Base-by-base conservation (phyloP, 2,888 invertebrate genomes). In the Protodeltote pygarga region DNA sequence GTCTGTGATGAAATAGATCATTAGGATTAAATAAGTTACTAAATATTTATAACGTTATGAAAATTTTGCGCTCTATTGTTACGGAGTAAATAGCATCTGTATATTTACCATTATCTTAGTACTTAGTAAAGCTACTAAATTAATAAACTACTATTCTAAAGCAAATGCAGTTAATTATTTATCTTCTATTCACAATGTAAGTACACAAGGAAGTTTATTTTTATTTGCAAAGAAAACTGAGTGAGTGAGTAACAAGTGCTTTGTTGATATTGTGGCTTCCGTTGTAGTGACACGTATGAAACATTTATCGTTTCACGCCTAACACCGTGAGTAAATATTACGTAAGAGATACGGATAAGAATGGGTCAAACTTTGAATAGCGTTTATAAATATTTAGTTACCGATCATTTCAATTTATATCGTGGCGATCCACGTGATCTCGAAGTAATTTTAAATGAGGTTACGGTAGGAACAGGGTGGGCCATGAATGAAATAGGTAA, bases 341-440 rank as follows among this genome's bases (percentile, higher is more conserved):
- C 59, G 52, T 51, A 64, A 68, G 44, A 52, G 27, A 48, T 51
- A 42, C 35, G 34, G 52, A 65, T 59, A 62, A 52, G 51, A 53
- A 61, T 68, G 57, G 75, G 70, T 73, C 70, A 73, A 71, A 67
- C 67, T 68, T 68, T 71, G 60, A 70, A 67, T 66, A 65, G 52
- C 57, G 60, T 27, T 37, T 44, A 62, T 68, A 61, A 50, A 55
- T 65, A 65, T 59, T 52, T 37, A 52, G 42, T 33, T 40, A 32
- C 29, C 45, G 31, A 58, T 46, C 54, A 46, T 45, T 55, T 52
- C 17, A 42, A 42, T 44, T 49, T 44, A 46, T 50, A 54, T 49
- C 76, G 73, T 75, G 75, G 52, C 62, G 20, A 8, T 48, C 70
- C 75, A 71, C 74, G 80, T 79, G 79, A 79, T 47, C 45, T 29